Percentiles rank a stretch among this genome's conserved stretches.
Conservation (phyloP, 2,113 vertebrate genomes). For the Scomber colias region DNA sequence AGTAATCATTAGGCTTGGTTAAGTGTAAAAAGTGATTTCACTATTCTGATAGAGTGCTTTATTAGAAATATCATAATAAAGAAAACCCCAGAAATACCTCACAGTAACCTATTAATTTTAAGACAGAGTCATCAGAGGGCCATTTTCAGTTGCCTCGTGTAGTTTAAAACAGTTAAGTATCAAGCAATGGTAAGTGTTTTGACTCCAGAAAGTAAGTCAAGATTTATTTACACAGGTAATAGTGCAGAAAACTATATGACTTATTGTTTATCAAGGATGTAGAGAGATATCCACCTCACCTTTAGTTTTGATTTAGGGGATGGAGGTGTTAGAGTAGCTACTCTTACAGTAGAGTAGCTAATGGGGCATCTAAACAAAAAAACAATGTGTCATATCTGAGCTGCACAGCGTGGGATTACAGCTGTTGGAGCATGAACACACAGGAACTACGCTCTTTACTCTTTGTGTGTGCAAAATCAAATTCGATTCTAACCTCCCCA, state of each 20-base stretch:
- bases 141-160: too few species aligned
- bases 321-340: neutral
- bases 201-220: neutral
- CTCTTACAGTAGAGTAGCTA: neutral
- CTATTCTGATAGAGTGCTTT: neutral
- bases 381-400: slow-evolving; percentile 41
- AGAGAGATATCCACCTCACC: too few species aligned
- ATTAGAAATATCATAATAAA: neutral
- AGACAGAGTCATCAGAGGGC: too few species aligned
- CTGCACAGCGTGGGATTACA: slow-evolving; percentile 17
- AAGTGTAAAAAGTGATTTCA: neutral
- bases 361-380: neutral
- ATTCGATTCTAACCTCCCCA: slow-evolving; percentile 51
- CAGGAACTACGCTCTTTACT: slow-evolving; percentile 22
- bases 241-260: too few species aligned
- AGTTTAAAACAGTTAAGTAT: neutral
- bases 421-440: slow-evolving; percentile 36
- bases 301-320: neutral
- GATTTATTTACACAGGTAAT: neutral
- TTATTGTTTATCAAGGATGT: neutral
- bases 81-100: neutral
- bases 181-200: too few species aligned
- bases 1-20: neutral
- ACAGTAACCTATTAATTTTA: neutral
- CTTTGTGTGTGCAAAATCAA: slow-evolving; percentile 52